Evolutionary conservation across 2,888 invertebrate species (phyloP), one percentile per base, ranked within the genome.

Genomic region (Psylliodes chrysocephalus): DNA sequence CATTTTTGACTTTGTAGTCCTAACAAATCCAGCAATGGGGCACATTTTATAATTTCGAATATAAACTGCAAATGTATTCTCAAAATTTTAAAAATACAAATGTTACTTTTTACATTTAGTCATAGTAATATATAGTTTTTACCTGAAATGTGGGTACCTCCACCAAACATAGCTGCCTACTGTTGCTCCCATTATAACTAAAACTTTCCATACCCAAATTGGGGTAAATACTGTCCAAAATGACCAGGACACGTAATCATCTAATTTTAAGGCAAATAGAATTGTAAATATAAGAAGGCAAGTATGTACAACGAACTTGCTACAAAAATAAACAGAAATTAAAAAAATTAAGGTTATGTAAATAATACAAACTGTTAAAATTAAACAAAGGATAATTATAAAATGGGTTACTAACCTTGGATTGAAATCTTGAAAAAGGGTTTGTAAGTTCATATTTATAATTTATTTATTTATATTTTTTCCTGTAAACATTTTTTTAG

Each of bases 151-250:
- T 51, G 98, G 98, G 84, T 95, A 93, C 75, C 93, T 89, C 90
- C 95, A 95, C 96, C 98, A 98, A 14, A 97, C 92, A 79, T 94
- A 92, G 73, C 95, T 94, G 53, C 98, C 98, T 62, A 96, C 88
- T 47, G 91, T 88, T 40, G 97, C 96, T 63, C 98, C 98, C 57
- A 90, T 79, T 38, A 98, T 91, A 12, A 96, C 97, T 79, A 96
- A 87, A 67, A 90, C 87, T 81, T 99, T 98, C 96, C 98, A 98
- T 73, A 96, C 89, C 97, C 97, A 99, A 79, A 99, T 90, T 53
- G 99, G 98, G 15, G 93, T 88, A 83, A 99, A 98, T 42, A 99
- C 91, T 5, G 93, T 90, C 96, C 97, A 98, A 83, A 92, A 98
- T 49, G 94, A 95, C 94, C 96, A 96, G 79, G 92, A 88, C 79